Percentiles rank a stretch among this genome's conserved stretches.
Conservation (phyloP, 2,888 invertebrate species). For the Polymixis lichenea region DNA sequence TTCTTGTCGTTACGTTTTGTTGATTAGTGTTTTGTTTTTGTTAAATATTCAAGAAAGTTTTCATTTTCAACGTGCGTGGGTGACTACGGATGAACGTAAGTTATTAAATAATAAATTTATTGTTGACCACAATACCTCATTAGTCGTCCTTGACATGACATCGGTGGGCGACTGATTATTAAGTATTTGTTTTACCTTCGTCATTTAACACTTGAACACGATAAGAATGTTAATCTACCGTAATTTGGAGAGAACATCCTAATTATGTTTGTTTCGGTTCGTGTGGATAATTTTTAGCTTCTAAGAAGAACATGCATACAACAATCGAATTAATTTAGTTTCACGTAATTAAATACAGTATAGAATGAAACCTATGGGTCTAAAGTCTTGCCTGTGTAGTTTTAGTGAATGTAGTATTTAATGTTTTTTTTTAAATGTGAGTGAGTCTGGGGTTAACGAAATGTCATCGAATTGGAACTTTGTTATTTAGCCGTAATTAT, state of each 20-base stretch:
- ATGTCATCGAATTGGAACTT: neutral
- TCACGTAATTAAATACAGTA: conserved; percentile 16
- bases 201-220: conserved; percentile 25
- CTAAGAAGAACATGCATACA: conserved; percentile 11
- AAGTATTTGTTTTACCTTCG: conserved; percentile 18
- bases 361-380: neutral
- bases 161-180: conserved; percentile 8
- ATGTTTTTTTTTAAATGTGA: neutral
- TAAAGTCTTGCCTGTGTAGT: neutral
- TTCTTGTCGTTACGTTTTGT: conserved; percentile 16
- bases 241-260: conserved; percentile 38
- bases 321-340: conserved; percentile 19
- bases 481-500: neutral
- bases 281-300: conserved; percentile 29
- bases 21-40: conserved; percentile 59
- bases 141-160: conserved; percentile 30
- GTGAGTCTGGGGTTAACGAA: neutral
- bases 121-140: conserved; percentile 25
- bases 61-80: conserved; percentile 64
- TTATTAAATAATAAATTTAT: conserved; percentile 23
- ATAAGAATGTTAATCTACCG: conserved; percentile 40
- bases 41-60: conserved; percentile 55
- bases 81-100: conserved; percentile 85
- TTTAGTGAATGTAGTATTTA: neutral
- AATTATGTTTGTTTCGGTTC: conserved; percentile 22